phyloP scores from a whole-genome alignment of 2,113 vertebrate species.

The Thunnus maccoyii region DNA sequence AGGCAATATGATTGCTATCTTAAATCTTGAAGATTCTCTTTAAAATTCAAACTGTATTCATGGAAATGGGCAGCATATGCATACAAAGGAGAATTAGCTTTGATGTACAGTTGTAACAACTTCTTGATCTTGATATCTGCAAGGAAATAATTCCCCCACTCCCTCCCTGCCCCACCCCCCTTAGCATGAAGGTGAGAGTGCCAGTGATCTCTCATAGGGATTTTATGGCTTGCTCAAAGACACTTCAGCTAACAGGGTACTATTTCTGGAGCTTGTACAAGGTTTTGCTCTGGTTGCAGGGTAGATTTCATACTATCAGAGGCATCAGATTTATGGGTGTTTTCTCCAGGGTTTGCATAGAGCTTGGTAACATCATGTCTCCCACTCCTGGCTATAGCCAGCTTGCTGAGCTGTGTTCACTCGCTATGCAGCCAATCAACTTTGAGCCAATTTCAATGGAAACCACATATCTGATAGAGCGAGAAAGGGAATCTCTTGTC shows the following conservation, averaged over 20 bases:
- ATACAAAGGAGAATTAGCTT: not conserved
- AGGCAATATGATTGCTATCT: not conserved
- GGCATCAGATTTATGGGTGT: not conserved
- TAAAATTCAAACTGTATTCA: not conserved
- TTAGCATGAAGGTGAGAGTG: constrained; percentile 14
- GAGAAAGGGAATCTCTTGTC: constrained; percentile 17
- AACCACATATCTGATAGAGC: not conserved
- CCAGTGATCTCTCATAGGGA: not conserved
- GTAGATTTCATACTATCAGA: not conserved
- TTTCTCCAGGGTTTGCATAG: not conserved
- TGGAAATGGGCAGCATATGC: not conserved
- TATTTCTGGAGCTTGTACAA: not conserved
- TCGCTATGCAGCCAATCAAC: not conserved
- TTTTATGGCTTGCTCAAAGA: not conserved
- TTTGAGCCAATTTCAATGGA: constrained; percentile 25
- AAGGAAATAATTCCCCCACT: constrained; percentile 11
- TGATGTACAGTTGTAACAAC: constrained; percentile 25
- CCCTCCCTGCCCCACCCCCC: not conserved
- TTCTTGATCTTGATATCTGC: constrained; percentile 26
- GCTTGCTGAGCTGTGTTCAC: not conserved
- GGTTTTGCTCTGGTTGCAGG: not conserved
- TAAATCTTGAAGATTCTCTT: constrained; percentile 4
- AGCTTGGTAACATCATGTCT: not conserved
- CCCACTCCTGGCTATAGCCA: not conserved
- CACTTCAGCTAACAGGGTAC: not conserved